Conservation (phyloP, 37 sponge, comb jelly and placozoan genomes). For the Hexactinellida sp. region DNA sequence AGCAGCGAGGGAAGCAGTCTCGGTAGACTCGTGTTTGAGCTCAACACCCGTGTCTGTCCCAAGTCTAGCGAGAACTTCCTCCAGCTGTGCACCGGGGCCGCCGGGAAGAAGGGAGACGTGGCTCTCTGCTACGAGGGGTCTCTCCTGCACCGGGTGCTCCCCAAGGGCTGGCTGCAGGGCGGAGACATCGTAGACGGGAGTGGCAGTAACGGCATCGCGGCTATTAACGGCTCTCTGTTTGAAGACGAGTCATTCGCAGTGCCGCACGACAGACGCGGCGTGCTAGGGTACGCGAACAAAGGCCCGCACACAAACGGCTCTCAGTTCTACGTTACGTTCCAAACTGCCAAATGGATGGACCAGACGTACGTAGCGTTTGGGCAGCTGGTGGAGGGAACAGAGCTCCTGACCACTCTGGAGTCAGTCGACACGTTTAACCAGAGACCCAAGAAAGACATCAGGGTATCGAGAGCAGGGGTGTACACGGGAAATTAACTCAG, state of each 20-base stretch:
- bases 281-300: constrained; percentile 79
- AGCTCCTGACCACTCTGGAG: not conserved
- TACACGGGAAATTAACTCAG: not conserved
- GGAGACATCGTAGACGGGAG: constrained; percentile 48
- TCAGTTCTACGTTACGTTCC: constrained; percentile 85
- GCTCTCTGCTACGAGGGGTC: constrained; percentile 36
- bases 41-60: constrained; percentile 52
- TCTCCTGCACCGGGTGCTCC: constrained; percentile 54
- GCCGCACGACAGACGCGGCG: constrained; percentile 40
- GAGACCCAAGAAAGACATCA: constrained; percentile 1
- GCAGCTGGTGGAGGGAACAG: constrained; percentile 29
- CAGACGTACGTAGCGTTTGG: constrained; percentile 74
- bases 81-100: constrained; percentile 51
- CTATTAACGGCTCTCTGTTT: not conserved
- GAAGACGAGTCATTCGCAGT: constrained; percentile 70
- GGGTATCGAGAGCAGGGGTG: not conserved
- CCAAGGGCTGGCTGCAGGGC: constrained; percentile 75
- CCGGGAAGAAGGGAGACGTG: constrained; percentile 20
- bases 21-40: constrained; percentile 27
- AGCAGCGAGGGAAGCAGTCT: not conserved
- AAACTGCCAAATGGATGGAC: constrained; percentile 80
- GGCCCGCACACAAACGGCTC: constrained; percentile 73
- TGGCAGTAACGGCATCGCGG: constrained; percentile 24
- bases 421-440: not conserved
- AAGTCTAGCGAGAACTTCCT: constrained; percentile 54